These are phyloP conservation scores for Crotalus tigris DNA, from an alignment of 2,113 vertebrate genomes.

Conservation along the genomic window DNA sequence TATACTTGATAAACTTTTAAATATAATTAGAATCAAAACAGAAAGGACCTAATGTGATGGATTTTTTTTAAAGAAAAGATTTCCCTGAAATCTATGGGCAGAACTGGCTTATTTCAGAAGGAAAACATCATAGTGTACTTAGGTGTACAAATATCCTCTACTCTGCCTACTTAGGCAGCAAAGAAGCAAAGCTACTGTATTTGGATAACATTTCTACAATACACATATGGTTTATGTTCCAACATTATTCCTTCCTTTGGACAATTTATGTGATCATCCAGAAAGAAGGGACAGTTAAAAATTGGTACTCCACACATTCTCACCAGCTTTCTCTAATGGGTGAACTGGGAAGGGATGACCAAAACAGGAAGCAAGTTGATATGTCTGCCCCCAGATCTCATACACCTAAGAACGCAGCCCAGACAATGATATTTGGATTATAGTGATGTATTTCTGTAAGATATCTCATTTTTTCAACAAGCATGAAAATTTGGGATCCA, in stretches of 20 bases:
- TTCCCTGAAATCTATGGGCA: neutral
- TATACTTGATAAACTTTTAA: neutral
- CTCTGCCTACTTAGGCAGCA: neutral
- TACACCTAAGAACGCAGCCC: neutral
- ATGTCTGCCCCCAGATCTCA: neutral
- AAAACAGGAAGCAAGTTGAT: neutral
- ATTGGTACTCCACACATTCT: neutral
- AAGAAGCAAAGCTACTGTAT: neutral
- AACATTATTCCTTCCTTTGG: neutral
- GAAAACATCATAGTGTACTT: neutral
- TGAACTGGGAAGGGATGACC: neutral
- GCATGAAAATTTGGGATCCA: neutral
- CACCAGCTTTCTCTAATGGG: neutral
- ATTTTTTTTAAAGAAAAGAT: neutral
- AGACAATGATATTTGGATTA: neutral
- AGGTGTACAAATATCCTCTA: neutral
- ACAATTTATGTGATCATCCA: neutral
- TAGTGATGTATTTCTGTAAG: neutral
- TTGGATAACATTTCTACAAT: neutral
- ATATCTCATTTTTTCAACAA: neutral
- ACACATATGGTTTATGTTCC: neutral
- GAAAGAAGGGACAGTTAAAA: neutral
- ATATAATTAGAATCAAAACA: neutral
- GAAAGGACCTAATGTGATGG: neutral
- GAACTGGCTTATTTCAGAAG: neutral